Conservation (phyloP, 64 coral and sea anemone species). For the Stylophora pistillata region DNA sequence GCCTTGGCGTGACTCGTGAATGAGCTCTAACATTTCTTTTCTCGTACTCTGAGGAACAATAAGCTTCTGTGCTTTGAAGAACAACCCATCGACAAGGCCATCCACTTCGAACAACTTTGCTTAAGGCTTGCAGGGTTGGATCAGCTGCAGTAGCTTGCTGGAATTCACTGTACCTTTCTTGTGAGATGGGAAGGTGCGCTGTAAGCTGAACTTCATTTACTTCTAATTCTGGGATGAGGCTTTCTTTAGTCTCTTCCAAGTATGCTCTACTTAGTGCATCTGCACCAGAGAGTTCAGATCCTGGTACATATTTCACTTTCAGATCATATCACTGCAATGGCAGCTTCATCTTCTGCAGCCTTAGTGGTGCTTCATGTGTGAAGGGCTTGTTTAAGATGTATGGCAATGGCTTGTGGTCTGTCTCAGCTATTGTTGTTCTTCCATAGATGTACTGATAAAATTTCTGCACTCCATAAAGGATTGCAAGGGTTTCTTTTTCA, state of each 20-base stretch:
- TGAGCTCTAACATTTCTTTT: neutral
- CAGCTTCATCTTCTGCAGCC: conserved; percentile 28
- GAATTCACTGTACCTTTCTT: conserved; percentile 57
- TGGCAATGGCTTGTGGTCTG: conserved; percentile 38
- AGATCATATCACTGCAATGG: conserved; percentile 17
- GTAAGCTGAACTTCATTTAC: conserved; percentile 65
- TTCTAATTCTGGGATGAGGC: conserved; percentile 64
- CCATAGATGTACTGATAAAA: conserved; percentile 55
- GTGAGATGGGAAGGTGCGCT: conserved; percentile 71
- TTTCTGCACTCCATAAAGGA: conserved; percentile 43
- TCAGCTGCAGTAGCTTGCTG: conserved; percentile 58
- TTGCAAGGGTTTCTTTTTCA: conserved; percentile 35
- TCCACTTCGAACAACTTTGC: conserved; percentile 46
- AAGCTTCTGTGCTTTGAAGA: neutral
- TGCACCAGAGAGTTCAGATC: neutral
- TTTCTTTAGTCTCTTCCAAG: conserved; percentile 49
- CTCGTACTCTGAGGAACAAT: neutral
- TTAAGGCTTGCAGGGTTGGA: conserved; percentile 34
- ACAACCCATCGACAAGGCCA: conserved; percentile 25
- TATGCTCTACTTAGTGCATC: conserved; percentile 36
- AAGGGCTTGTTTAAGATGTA: conserved; percentile 31
- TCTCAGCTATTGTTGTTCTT: conserved; percentile 2
- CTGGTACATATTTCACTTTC: conserved; percentile 9
- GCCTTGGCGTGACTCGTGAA: neutral
- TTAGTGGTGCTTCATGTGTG: conserved; percentile 34